Conservation (phyloP, 2,888 invertebrate species). For the Monochamus alternatus region DNA sequence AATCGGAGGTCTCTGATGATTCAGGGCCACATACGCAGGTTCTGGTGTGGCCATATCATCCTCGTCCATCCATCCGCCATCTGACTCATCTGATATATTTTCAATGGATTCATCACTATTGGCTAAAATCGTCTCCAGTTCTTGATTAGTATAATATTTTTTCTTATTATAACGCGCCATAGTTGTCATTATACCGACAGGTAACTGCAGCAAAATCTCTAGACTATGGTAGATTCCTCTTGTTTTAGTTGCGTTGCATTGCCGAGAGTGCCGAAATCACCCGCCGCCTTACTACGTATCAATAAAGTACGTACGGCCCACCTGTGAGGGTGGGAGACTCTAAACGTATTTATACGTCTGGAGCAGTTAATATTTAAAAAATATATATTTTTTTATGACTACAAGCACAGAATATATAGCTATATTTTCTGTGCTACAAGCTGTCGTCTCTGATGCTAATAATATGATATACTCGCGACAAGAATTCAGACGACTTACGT, state of each 20-base stretch:
- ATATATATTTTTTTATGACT: background rate
- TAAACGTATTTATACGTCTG: constrained; percentile 6
- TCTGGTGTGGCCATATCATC: background rate
- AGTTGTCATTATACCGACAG: too few relatives aligned
- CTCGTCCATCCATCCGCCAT: background rate
- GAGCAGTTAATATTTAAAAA: background rate
- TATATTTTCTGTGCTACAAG: too few relatives aligned
- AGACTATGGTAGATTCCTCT: too few relatives aligned
- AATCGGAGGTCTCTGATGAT: constrained; percentile 2
- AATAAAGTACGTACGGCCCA: constrained; percentile 1
- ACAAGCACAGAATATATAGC: too few relatives aligned
- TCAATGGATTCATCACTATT: background rate
- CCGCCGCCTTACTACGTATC: background rate
- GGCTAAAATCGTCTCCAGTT: background rate
- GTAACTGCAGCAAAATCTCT: too few relatives aligned
- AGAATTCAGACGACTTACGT: too few relatives aligned
- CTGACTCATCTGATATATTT: background rate
- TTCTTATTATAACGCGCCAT: too few relatives aligned
- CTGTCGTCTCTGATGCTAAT: too few relatives aligned
- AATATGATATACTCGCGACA: too few relatives aligned
- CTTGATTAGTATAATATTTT: background rate
- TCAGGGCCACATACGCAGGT: background rate
- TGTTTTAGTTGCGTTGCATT: too few relatives aligned
- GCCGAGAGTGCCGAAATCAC: background rate
- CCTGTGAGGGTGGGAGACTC: background rate